phyloP scores from a whole-genome alignment of 2,113 vertebrate species.

The Todiramphus chloris region DNA sequence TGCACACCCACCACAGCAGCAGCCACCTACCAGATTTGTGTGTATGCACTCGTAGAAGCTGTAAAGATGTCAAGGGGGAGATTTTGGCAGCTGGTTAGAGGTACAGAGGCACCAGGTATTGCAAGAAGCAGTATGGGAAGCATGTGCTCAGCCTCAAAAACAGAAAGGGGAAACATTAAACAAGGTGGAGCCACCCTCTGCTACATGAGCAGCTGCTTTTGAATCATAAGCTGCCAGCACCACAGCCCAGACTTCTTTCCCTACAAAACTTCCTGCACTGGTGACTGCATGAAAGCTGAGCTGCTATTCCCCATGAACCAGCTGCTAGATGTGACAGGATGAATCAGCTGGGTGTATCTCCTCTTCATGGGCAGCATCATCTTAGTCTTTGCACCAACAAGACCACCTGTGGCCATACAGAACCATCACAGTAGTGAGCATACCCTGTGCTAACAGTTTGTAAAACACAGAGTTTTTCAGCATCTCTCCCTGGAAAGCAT shows the following conservation, averaged over 20 bases:
- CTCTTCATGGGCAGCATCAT: not conserved
- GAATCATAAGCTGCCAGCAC: not conserved
- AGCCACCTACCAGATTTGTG: too few relatives aligned
- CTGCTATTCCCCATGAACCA: not conserved
- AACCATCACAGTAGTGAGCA: rapidly evolving
- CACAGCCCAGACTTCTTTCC: not conserved
- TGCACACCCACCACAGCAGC: not conserved
- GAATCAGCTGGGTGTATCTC: not conserved
- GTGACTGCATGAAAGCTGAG: not conserved
- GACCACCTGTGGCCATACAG: not conserved
- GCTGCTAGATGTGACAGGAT: not conserved
- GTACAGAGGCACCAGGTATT: not conserved
- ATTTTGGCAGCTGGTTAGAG: not conserved
- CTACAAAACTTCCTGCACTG: not conserved
- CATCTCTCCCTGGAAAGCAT: not conserved
- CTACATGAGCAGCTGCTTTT: not conserved
- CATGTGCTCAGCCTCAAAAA: not conserved
- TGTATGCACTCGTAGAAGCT: not conserved
- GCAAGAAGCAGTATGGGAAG: rapidly evolving
- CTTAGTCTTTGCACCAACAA: not conserved
- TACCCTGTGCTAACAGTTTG: not conserved
- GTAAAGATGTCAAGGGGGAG: not conserved
- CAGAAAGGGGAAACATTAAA: not conserved
- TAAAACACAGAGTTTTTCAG: not conserved
- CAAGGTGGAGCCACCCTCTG: not conserved